phyloP scores from a whole-genome alignment of 2,888 invertebrate genomes.

The Lasiommata megera region DNA sequence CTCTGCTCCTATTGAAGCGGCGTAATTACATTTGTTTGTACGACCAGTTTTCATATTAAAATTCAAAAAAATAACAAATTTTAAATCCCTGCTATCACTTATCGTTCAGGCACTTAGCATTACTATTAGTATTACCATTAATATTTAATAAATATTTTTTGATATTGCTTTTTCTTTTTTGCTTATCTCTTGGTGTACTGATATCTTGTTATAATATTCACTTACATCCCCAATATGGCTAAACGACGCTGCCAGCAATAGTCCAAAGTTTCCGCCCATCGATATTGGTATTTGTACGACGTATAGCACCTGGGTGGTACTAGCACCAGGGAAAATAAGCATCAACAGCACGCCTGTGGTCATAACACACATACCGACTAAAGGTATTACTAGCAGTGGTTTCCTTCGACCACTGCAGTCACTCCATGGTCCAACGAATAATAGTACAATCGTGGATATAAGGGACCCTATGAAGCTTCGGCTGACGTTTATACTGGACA shows the following conservation, averaged over 20 bases:
- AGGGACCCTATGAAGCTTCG: constrained; percentile 72
- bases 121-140: too few relatives aligned
- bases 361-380: constrained; percentile 78
- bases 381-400: constrained; percentile 78
- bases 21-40: too few relatives aligned
- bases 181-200: too few relatives aligned
- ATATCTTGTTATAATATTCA: too few relatives aligned
- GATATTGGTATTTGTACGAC: constrained; percentile 84
- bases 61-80: too few relatives aligned
- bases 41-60: too few relatives aligned
- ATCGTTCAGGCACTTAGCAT: too few relatives aligned
- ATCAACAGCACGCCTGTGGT: constrained; percentile 68
- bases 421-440: constrained; percentile 84
- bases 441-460: constrained; percentile 82
- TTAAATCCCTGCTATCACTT: too few relatives aligned
- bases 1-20: too few relatives aligned
- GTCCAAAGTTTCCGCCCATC: constrained; percentile 84
- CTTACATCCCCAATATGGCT: constrained; percentile 90
- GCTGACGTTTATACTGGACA: constrained; percentile 85
- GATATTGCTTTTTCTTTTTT: too few relatives aligned
- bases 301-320: constrained; percentile 65
- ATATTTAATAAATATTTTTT: too few relatives aligned
- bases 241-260: constrained; percentile 88
- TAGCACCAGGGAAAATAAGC: constrained; percentile 66
- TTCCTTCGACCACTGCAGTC: constrained; percentile 82